Percentiles rank a stretch among this genome's conserved stretches.
phyloP scores from a whole-genome alignment of 2,888 invertebrate genomes.

The Sicus ferrugineus region DNA sequence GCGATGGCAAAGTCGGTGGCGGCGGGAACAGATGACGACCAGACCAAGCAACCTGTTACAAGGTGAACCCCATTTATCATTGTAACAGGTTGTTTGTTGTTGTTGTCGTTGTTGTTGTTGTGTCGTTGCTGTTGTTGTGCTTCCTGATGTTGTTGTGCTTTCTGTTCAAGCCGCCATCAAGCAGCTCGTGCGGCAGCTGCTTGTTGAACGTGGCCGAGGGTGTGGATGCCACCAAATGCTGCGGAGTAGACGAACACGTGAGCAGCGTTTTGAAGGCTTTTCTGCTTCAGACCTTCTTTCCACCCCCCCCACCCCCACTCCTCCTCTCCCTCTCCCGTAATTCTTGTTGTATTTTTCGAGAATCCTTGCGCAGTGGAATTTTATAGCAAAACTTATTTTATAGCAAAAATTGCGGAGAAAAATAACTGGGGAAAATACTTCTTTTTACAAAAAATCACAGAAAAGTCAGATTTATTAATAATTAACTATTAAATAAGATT shows the following conservation, averaged over 20 bases:
- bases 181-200: too few relatives aligned
- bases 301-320: neutral
- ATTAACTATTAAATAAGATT: too few relatives aligned
- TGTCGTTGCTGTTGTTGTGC: neutral
- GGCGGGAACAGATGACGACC: neutral
- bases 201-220: neutral
- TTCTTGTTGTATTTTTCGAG: neutral
- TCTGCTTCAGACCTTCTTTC: neutral
- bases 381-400: neutral
- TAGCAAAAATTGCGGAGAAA: neutral
- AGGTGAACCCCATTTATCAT: conserved; percentile 35
- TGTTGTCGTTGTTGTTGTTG: conserved; percentile 3
- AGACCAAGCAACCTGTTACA: conserved; percentile 39
- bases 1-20: neutral
- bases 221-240: neutral
- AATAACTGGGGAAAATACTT: too few relatives aligned
- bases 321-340: neutral
- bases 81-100: conserved; percentile 40
- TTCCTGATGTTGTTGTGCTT: neutral
- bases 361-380: neutral
- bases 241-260: too few relatives aligned
- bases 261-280: neutral
- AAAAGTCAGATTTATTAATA: too few relatives aligned
- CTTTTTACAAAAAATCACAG: too few relatives aligned
- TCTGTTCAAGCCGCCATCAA: too few relatives aligned